Conservation (phyloP, 2,888 invertebrate species). For the Athalia cordata region DNA sequence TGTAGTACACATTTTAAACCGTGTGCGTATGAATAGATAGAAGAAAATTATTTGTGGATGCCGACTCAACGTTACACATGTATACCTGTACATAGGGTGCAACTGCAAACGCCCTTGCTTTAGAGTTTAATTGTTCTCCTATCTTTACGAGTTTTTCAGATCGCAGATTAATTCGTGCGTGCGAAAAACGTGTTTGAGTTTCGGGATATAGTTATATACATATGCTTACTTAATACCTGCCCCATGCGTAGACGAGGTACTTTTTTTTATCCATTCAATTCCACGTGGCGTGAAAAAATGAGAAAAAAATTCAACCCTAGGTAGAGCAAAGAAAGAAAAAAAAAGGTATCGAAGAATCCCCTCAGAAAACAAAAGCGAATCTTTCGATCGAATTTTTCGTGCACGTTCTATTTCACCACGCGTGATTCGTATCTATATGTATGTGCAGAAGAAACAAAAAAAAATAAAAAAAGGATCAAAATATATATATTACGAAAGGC, state of each 20-base stretch:
- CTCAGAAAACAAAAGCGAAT: conserved; percentile 19
- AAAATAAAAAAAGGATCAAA: too few relatives aligned
- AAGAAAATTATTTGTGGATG: conserved; percentile 5
- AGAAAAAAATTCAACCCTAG: too few relatives aligned
- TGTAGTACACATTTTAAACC: too few relatives aligned
- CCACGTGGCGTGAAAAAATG: too few relatives aligned
- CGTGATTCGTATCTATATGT: not conserved
- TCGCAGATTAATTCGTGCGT: conserved; percentile 26
- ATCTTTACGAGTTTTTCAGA: conserved; percentile 33
- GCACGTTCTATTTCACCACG: conserved; percentile 1
- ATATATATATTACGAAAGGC: conserved; percentile 3
- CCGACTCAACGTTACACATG: not conserved
- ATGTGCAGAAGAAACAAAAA: not conserved
- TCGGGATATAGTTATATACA: not conserved
- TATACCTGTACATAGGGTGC: not conserved
- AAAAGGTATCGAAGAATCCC: too few relatives aligned
- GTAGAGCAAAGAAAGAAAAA: too few relatives aligned
- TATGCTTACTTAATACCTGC: not conserved
- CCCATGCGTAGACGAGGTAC: too few relatives aligned
- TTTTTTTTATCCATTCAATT: too few relatives aligned
- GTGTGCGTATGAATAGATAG: not conserved
- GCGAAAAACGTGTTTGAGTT: conserved; percentile 20
- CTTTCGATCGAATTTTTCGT: conserved; percentile 5
- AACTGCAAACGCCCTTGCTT: conserved; percentile 13
- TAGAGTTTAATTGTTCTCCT: conserved; percentile 1